Evolutionary conservation across 35 echinoderm and acorn worm species (phyloP).

Genomic region (Eucidaris tribuloides): DNA sequence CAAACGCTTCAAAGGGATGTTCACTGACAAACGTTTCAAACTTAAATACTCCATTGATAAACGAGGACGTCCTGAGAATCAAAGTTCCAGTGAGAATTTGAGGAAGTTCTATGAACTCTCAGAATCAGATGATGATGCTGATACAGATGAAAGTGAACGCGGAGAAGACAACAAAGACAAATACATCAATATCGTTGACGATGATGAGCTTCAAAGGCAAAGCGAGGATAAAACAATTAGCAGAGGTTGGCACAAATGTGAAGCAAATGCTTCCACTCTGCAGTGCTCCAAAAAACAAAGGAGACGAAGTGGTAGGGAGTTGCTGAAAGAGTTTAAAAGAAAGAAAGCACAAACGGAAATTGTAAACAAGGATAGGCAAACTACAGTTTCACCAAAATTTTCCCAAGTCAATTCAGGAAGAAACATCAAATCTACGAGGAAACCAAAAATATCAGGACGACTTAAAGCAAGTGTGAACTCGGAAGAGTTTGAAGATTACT

Average conservation of each 20-base stretch:
- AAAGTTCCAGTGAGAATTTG: conserved; percentile 68
- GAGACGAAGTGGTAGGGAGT: conserved; percentile 19
- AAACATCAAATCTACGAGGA: too few relatives aligned
- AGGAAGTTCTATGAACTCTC: conserved; percentile 91
- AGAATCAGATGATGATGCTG: conserved; percentile 52
- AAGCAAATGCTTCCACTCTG: too few relatives aligned
- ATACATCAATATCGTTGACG: too few relatives aligned
- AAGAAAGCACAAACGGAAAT: too few relatives aligned
- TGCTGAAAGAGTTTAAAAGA: conserved; percentile 5
- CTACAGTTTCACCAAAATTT: background rate
- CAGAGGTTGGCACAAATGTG: too few relatives aligned
- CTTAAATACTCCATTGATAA: conserved; percentile 93
- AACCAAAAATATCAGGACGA: too few relatives aligned
- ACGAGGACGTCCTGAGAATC: conserved; percentile 77
- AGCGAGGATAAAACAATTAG: too few relatives aligned
- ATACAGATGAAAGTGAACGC: conserved; percentile 29
- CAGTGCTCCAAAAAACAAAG: too few relatives aligned
- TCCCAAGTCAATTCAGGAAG: too few relatives aligned
- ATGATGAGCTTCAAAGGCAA: too few relatives aligned
- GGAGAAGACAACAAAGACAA: background rate
- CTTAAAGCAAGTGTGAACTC: background rate
- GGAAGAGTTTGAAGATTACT: background rate
- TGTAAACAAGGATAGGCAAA: too few relatives aligned
- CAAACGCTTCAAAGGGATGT: conserved; percentile 81
- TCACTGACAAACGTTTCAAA: conserved; percentile 93